Evolutionary conservation across 2,113 vertebrate genomes (phyloP), one percentile per base, ranked within the genome.

Genomic region (Engraulis encrasicolus): DNA sequence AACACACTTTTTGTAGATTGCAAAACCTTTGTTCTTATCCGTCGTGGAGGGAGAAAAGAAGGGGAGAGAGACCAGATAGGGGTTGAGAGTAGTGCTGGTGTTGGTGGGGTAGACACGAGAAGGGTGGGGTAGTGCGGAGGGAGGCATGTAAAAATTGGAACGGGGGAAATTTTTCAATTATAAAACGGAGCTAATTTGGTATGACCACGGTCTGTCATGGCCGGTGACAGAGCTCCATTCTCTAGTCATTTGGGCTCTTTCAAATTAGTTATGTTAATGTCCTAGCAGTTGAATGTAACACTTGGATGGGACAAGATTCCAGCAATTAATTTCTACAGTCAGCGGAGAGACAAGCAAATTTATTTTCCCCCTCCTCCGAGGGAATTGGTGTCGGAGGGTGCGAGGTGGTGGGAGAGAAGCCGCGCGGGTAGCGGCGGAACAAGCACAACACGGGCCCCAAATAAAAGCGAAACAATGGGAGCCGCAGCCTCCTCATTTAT

Each of bases 261-360:
- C 97, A 99, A 99, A 99, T 99, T 99, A 99, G 97, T 99, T 99
- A 99, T 99, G 98, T 99, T 99, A 99, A 99, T 99, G 98, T 99
- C 97, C 98, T 99, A 97, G 97, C 96, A 97, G 97, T 97, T 97
- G 97, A 99, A 99, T 99, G 97, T 98, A 99, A 99, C 97, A 99
- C 97, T 99, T 99, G 98, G 97, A 99, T 99, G 97, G 98, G 98
- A 99, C 98, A 99, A 98, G 98, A 99, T 98, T 99, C 99, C 97
- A 98, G 98, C 98, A 99, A 99, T 99, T 99, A 99, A 99, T 99
- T 99, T 99, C 97, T 98, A 97, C 97, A 99, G 98, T 99, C 98
- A 99, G 96, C 95, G 93, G 96, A 99, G 97, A 99, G 98, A 99
- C 98, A 99, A 98, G 98, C 97, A 99, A 98, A 99, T 99, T 99